Base-by-base conservation (phyloP, 2,797 vertebrate genomes). In the Protonibea diacanthus region DNA sequence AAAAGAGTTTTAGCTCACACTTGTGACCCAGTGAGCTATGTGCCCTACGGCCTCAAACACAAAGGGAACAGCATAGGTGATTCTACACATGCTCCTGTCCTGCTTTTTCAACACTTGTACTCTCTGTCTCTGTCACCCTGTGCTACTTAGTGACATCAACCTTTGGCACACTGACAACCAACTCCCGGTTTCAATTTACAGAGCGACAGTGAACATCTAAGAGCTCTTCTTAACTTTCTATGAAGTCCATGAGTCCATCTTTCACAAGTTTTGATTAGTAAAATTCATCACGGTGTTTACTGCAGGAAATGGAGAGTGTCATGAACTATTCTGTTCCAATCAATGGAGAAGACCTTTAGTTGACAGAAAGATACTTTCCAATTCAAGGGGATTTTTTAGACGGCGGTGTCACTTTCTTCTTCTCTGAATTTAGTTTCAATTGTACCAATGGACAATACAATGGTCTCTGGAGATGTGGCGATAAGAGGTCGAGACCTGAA, bases 91-190 rank as follows among this genome's bases (percentile, higher is more conserved):
- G 93, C 86, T 89, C 86, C 85, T 83, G 86, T 91, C 86, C 89
- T 88, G 85, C 83, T 92, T 87, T 91, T 92, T 93, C 91, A 91
- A 92, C 89, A 91, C 92, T 90, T 88, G 88, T 89, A 84, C 89
- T 90, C 88, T 88, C 81, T 85, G 71, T 92, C 83, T 91, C 84
- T 89, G 88, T 92, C 91, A 91, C 70, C 82, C 66, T 3, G 56
- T 82, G 90, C 91, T 88, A 88, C 91, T 93, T 86, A 86, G 91
- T 95, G 94, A 95, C 93, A 93, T 93, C 91, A 93, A 80, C 90
- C 87, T 92, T 86, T 90, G 93, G 91, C 86, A 78, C 83, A 57
- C 71, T 88, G 93, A 95, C 93, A 94, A 87, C 84, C 75, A 48
- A 83, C 89, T 76, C 68, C 71, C 17, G 90, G 92, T 95, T 91